phyloP scores from a whole-genome alignment of 1,140 invertebrate genomes.

The Drosophila bocki region DNA sequence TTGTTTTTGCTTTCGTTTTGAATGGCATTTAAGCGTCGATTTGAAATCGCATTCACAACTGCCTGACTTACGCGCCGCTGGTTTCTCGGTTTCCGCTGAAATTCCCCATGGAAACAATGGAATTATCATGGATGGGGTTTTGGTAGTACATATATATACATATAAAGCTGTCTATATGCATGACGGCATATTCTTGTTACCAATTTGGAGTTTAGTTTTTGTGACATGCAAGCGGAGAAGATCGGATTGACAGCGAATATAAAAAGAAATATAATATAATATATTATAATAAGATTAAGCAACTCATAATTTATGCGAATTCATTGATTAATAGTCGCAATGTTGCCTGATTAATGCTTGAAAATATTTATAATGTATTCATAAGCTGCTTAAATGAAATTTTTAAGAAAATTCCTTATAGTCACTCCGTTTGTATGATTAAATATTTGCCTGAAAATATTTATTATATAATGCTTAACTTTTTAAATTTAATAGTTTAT shows the following conservation, averaged over 20 bases:
- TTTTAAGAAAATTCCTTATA: neutral
- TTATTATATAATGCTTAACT: too few species aligned
- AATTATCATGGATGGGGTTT: slow-evolving; percentile 35
- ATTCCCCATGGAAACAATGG: slow-evolving; percentile 54
- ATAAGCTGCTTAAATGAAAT: neutral
- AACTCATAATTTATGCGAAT: neutral
- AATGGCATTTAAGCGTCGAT: slow-evolving; percentile 76
- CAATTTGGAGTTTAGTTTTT: slow-evolving; percentile 20
- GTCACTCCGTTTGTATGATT: too few species aligned
- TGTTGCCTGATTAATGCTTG: neutral
- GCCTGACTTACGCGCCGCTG: slow-evolving; percentile 71
- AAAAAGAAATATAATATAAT: neutral
- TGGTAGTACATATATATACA: neutral
- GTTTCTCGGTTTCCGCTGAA: slow-evolving; percentile 49
- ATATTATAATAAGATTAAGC: neutral
- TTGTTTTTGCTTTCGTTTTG: slow-evolving; percentile 62
- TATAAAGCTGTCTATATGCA: slow-evolving; percentile 43
- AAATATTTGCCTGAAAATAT: too few species aligned
- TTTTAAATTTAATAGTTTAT: too few species aligned
- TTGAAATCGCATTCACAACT: slow-evolving; percentile 71
- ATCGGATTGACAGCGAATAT: neutral
- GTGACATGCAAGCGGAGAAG: slow-evolving; percentile 17
- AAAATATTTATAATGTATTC: too few species aligned
- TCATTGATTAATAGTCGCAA: neutral
- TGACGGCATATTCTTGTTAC: slow-evolving; percentile 55